Evolutionary conservation across 2,113 vertebrate genomes (phyloP).

Genomic region (Chaetura pelagica): DNA sequence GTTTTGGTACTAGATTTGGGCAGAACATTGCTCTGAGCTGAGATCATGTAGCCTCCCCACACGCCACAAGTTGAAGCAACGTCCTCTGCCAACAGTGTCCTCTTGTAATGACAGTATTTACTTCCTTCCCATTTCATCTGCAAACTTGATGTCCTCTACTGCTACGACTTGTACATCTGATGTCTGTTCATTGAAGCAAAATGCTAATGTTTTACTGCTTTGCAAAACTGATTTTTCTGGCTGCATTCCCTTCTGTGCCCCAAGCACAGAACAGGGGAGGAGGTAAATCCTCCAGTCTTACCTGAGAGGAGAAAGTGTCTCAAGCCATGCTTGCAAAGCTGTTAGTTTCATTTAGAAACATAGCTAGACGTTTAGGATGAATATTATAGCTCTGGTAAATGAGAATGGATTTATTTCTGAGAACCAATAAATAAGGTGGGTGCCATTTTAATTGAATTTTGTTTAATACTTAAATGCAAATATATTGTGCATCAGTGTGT

Average conservation of each 20-base stretch:
- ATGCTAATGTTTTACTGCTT: not conserved
- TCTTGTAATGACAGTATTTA: not conserved
- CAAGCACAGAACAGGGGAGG: not conserved
- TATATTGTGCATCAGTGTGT: not conserved
- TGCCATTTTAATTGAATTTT: not conserved
- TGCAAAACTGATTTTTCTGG: not conserved
- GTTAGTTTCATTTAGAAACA: not conserved
- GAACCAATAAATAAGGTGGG: not conserved
- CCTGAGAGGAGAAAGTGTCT: not conserved
- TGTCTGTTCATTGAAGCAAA: not conserved
- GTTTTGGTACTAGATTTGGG: not conserved
- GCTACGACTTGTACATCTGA: not conserved
- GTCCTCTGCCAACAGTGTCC: not conserved
- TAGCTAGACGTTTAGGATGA: not conserved
- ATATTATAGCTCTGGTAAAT: not conserved
- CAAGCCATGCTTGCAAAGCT: not conserved
- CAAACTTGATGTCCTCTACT: not conserved
- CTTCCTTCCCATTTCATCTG: not conserved
- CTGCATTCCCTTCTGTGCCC: not conserved
- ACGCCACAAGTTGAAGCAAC: not conserved
- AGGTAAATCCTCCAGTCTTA: not conserved
- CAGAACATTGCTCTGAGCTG: not conserved
- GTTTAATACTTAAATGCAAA: not conserved
- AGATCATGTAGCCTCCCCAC: rapidly evolving
- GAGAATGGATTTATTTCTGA: not conserved